Base-by-base conservation (phyloP, 2,888 invertebrate genomes). In the Galeopsomyia nigrocyanea region DNA sequence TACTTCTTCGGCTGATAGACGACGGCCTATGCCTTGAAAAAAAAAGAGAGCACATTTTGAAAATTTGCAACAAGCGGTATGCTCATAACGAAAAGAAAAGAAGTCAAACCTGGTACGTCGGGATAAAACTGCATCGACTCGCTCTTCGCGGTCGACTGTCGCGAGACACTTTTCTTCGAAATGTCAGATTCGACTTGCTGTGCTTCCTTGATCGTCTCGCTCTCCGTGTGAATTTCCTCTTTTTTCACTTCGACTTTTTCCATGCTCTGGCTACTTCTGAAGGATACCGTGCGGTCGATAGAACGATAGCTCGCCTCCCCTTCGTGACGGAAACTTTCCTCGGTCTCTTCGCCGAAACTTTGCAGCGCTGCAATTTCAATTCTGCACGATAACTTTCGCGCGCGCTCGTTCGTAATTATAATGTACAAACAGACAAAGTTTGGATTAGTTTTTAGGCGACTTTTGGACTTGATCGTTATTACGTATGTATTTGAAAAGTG, bases 1-100 rank as follows among this genome's bases (percentile, higher is more conserved):
- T 10, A 86, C 79, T 77, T 84, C 81, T 49, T 84, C 82, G 0
- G 82, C 77, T 19, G 79, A 67, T 22, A 86, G 77, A 50, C 81
- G 80, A 47, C 82, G 79, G 16, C 86, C 86, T 39, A 86, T 86
- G 39, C 86, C 86, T 86, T 26, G 6, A 57, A 58, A 50, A 50
- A 31, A 39, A 39, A 17, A 17, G 7, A 39, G 13, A 39, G 5
- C 39, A 39, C 3, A 39, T 10, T 39, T 39, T 39, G 10, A 39
- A 39, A 39, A 10, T 7, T 39, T 39, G 39, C 39, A 7, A 39
- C 13, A 39, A 39, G 7, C 13, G n/a, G n/a, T n/a, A 13, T 39
- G 13, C 13, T 39, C 10, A 13, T 10, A 39, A 39, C 10, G 13
- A 39, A 39, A 7, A 39, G 39, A 39, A 10, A 10, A 39, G 46